Conservation (phyloP, 2,888 invertebrate species). For the Xanthostigma xanthostigma region DNA sequence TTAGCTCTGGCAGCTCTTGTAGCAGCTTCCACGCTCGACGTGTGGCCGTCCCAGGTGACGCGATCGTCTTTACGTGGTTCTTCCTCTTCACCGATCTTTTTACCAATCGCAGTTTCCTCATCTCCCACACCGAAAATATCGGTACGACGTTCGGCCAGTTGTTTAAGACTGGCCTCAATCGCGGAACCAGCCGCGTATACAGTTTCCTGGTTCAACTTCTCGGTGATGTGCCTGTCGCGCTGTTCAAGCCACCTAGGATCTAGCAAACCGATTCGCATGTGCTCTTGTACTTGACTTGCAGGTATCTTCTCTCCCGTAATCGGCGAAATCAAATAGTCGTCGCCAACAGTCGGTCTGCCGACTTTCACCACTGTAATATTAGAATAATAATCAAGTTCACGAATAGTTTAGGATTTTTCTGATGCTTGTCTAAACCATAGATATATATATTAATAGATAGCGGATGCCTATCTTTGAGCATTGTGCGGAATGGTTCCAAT, state of each 20-base stretch:
- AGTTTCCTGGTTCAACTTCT: constrained; percentile 82
- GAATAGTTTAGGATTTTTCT: neutral
- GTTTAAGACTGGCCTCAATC: constrained; percentile 91
- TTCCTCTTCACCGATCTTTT: constrained; percentile 85
- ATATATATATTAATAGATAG: no score
- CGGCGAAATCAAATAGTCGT: constrained; percentile 92
- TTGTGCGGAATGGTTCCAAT: no score
- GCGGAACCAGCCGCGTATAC: constrained; percentile 70
- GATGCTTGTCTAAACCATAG: neutral
- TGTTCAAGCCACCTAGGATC: constrained; percentile 98
- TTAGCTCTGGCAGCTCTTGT: constrained; percentile 87
- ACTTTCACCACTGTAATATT: constrained; percentile 31
- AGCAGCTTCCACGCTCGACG: constrained; percentile 90
- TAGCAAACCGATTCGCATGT: constrained; percentile 90
- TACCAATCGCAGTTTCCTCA: constrained; percentile 98
- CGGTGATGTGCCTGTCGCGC: constrained; percentile 83
- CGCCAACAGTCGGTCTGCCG: constrained; percentile 48
- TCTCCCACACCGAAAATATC: constrained; percentile 99
- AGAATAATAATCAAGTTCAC: neutral
- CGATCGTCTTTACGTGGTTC: constrained; percentile 74
- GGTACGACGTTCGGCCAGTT: constrained; percentile 95
- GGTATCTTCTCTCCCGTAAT: constrained; percentile 97
- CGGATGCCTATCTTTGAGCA: no score
- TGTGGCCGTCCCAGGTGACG: constrained; percentile 98
- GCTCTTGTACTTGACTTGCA: constrained; percentile 92